Percentiles rank a stretch among this genome's conserved stretches.
These are phyloP conservation scores for Microctenopoma lineatum DNA, from an alignment of 2,797 vertebrate species.

Conservation along the genomic window DNA sequence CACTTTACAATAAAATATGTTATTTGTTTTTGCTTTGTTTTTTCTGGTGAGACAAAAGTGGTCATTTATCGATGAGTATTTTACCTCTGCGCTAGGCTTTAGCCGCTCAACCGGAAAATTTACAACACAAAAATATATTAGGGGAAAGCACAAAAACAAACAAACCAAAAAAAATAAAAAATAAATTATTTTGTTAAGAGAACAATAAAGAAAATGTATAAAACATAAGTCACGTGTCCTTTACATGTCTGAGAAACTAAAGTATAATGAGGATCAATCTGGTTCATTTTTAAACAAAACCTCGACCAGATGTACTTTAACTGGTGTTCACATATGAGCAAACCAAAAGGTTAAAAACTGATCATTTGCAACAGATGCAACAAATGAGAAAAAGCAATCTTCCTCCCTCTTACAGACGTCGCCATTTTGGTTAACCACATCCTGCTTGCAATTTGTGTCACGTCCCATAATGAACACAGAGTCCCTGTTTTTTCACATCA, in stretches of 20 bases:
- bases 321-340: neutral
- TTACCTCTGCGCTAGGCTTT: neutral
- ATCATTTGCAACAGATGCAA: conserved; percentile 45
- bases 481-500: conserved; percentile 68
- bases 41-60: neutral
- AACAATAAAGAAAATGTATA: neutral
- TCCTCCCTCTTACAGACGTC: conserved; percentile 47
- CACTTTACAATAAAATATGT: neutral
- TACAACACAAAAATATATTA: neutral
- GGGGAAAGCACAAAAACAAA: neutral
- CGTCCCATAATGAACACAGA: conserved; percentile 60
- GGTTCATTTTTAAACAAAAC: conserved; percentile 7
- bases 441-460: conserved; percentile 80
- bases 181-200: neutral
- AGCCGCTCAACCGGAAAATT: neutral
- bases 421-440: conserved; percentile 88
- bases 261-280: neutral
- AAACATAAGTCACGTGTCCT: conserved; percentile 39
- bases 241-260: conserved; percentile 21
- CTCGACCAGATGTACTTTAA: neutral
- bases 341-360: conserved; percentile 7
- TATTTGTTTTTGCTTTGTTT: neutral
- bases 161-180: no score
- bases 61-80: neutral
- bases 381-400: conserved; percentile 46